Evolutionary conservation across 2,113 vertebrate genomes (phyloP).

Genomic region (Hoplias malabaricus): DNA sequence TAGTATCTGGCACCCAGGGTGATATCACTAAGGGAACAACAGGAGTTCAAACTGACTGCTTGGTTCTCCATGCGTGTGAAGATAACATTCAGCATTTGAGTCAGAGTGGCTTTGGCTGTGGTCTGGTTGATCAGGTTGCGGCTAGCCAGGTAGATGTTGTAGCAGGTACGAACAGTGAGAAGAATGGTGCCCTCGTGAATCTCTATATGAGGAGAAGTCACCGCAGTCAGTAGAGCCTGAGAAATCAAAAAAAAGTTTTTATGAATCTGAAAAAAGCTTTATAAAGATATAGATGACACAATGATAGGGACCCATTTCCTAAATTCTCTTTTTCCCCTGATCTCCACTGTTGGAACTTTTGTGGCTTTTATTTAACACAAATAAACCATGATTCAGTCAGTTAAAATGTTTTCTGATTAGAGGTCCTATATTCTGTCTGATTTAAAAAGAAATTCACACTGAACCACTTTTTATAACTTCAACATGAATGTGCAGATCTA

Average conservation of each 20-base stretch:
- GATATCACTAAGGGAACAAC: neutral
- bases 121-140: constrained; percentile 99
- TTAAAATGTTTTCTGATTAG: too few species aligned
- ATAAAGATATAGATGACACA: neutral
- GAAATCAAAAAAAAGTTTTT: constrained; percentile 24
- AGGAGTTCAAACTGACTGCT: constrained; percentile 77
- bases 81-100: constrained; percentile 98
- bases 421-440: too few species aligned
- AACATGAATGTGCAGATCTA: too few species aligned
- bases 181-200: constrained; percentile 96
- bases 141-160: constrained; percentile 98
- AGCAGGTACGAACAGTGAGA: constrained; percentile 94
- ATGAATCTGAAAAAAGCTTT: neutral
- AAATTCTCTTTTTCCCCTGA: too few species aligned
- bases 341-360: too few species aligned
- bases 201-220: constrained; percentile 95
- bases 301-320: too few species aligned
- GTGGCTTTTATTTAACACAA: too few species aligned
- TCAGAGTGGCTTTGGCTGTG: constrained; percentile 96
- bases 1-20: neutral
- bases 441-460: too few species aligned
- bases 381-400: too few species aligned
- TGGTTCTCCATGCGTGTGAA: constrained; percentile 97
- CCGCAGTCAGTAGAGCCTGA: constrained; percentile 92
- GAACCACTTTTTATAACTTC: too few species aligned